These are phyloP conservation scores for Hipposideros larvatus DNA, from an alignment of 2,797 vertebrate species.

Conservation along the genomic window DNA sequence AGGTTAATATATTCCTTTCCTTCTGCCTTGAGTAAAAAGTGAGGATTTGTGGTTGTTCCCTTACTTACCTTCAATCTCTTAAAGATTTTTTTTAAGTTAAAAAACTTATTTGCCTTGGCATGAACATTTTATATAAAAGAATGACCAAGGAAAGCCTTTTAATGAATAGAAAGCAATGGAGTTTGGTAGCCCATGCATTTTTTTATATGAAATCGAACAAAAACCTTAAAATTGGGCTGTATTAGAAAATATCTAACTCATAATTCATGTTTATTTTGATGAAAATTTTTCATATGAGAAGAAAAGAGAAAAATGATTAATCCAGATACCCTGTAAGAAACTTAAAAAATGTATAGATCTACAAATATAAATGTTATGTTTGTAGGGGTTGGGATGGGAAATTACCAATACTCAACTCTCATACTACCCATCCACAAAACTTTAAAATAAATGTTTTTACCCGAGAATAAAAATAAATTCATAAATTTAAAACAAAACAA, in stretches of 20 bases:
- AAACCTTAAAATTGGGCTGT: neutral
- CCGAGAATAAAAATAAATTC: constrained; percentile 18
- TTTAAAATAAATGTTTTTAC: neutral
- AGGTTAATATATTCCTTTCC: constrained; percentile 79
- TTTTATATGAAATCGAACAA: constrained; percentile 26
- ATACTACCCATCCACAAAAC: neutral
- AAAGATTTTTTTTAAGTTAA: constrained; percentile 4
- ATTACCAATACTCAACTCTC: neutral
- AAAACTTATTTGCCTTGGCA: neutral
- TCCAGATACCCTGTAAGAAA: neutral
- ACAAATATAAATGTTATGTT: neutral
- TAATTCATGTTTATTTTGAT: constrained; percentile 49
- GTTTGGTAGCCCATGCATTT: neutral
- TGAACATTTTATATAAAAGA: constrained; percentile 38
- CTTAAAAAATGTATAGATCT: neutral
- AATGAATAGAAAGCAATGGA: constrained; percentile 40
- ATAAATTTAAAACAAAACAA: neutral
- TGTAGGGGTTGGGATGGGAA: neutral
- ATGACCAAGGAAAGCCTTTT: constrained; percentile 51
- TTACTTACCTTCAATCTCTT: constrained; percentile 65
- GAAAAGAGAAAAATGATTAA: constrained; percentile 10
- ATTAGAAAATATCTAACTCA: constrained; percentile 21
- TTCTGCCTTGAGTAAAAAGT: constrained; percentile 67
- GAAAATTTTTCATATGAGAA: neutral
- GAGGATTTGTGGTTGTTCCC: constrained; percentile 51